phyloP scores from a whole-genome alignment of 2,797 vertebrate genomes.

The Enteromius afrohamiltoni region DNA sequence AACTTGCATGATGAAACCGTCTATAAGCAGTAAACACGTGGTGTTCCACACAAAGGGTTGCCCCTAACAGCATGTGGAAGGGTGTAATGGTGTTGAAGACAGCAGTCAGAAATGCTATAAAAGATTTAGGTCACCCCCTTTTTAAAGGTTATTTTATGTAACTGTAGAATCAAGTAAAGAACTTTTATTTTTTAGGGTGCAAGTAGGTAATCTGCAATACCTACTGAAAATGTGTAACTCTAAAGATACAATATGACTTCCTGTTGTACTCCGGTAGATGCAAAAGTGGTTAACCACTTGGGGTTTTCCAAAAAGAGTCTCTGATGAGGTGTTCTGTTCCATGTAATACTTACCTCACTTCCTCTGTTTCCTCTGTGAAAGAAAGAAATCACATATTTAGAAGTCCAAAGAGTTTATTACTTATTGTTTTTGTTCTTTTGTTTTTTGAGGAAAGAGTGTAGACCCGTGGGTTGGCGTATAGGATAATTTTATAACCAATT shows the following conservation, averaged over 20 bases:
- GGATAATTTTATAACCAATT: conserved; percentile 8
- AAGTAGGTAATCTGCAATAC: conserved; percentile 65
- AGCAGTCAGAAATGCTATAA: neutral
- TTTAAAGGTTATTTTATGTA: neutral
- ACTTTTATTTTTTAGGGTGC: conserved; percentile 23
- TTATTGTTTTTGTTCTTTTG: neutral
- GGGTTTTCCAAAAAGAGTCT: neutral
- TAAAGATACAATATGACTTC: neutral
- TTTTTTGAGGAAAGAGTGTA: conserved; percentile 17
- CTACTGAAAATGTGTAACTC: neutral
- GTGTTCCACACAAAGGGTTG: neutral
- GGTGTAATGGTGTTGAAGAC: neutral
- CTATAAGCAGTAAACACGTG: conserved; percentile 15
- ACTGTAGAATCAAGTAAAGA: neutral
- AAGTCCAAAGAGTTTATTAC: conserved; percentile 9
- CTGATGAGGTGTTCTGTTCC: neutral
- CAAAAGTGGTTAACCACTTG: neutral
- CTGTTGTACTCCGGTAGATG: neutral
- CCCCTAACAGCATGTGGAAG: neutral
- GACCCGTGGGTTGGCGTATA: neutral
- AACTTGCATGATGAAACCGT: too few relatives aligned
- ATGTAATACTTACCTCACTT: conserved; percentile 3
- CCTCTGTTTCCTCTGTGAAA: neutral
- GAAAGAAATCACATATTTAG: conserved; percentile 1
- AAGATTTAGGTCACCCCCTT: neutral